These are phyloP conservation scores for Penaeus vannamei DNA, from an alignment of 1,140 invertebrate species.

Conservation along the genomic window DNA sequence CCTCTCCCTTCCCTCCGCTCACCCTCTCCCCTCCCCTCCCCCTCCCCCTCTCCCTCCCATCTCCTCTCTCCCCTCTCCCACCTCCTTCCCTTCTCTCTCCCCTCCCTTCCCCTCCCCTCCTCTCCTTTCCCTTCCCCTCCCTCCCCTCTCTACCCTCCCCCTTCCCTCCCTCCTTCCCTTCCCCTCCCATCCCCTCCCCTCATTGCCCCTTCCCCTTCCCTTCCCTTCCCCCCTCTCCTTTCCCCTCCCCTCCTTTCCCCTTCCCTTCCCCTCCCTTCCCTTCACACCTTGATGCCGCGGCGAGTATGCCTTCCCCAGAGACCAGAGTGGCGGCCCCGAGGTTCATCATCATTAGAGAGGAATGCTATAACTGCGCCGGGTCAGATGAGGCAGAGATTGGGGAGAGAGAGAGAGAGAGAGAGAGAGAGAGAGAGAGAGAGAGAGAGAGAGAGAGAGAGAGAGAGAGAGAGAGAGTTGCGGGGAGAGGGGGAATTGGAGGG, in stretches of 20 bases:
- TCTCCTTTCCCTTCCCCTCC: not conserved
- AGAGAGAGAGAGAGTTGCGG: not conserved
- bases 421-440: too few relatives aligned
- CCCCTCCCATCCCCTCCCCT: not conserved
- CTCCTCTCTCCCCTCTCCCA: not conserved
- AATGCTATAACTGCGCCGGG: too few relatives aligned
- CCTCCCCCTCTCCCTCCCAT: not conserved
- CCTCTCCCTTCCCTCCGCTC: not conserved
- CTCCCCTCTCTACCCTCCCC: not conserved
- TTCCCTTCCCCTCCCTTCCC: not conserved
- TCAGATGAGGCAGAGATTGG: not conserved
- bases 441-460: too few relatives aligned
- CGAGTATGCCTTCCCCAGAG: too few relatives aligned
- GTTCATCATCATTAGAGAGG: too few relatives aligned
- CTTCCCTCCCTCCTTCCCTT: too few relatives aligned
- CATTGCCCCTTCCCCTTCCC: not conserved
- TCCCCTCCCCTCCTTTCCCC: too few relatives aligned
- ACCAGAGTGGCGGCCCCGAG: too few relatives aligned
- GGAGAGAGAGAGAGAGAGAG: not conserved
- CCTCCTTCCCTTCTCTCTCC: not conserved
- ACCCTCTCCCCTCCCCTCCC: not conserved
- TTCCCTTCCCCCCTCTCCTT: not conserved
- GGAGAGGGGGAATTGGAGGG: not conserved
- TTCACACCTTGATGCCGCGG: too few relatives aligned
- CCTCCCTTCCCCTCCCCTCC: not conserved